Evolutionary conservation across 1,140 invertebrate species (phyloP), one percentile per base, ranked within the genome.

Genomic region (Ganaspis sp.): DNA sequence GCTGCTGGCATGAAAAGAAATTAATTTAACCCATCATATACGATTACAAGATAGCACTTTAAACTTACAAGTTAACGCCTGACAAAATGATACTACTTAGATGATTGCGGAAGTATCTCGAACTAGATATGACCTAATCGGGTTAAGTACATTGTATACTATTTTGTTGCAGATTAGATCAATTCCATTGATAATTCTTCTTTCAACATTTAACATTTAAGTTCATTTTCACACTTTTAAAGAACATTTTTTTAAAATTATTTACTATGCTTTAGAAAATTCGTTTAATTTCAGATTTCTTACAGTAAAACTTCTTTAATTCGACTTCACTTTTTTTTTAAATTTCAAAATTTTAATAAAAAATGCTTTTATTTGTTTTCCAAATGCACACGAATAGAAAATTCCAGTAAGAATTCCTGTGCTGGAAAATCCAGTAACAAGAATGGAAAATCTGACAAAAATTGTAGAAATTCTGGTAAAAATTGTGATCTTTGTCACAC

Each of bases 81-180:
- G 58, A 64, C 58, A 64, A 64, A 64, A 26, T 64, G 58, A 64
- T 26, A 64, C 23, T 26, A 21, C 21, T 58, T 58, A 58, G 19
- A 26, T 21, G 9, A 26, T 58, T 64, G 58, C 58, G 58, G 58
- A 64, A 64, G 15, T 29, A 64, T 64, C n/a, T 64, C 58, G 2
- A 64, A 64, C 23, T 64, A 26, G 58, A 29, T 64, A 29, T 64
- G 29, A 64, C 23, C 12, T 26, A 64, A 64, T 15, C 26, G 8
- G 26, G 26, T n/a, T 26, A 34, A 64, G 58, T 64, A 64, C 58
- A 64, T 29, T 64, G 54, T 58, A 34, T 12, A 34, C n/a, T 64
- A 64, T 64, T 64, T 64, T 29, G 23, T 64, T 64, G 23, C 23
- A 64, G 58, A 64, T 64, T 64, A 64, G 23, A 64, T 64, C 58